These are phyloP conservation scores for Diaperis boleti DNA, from an alignment of 2,888 invertebrate genomes.

Conservation along the genomic window DNA sequence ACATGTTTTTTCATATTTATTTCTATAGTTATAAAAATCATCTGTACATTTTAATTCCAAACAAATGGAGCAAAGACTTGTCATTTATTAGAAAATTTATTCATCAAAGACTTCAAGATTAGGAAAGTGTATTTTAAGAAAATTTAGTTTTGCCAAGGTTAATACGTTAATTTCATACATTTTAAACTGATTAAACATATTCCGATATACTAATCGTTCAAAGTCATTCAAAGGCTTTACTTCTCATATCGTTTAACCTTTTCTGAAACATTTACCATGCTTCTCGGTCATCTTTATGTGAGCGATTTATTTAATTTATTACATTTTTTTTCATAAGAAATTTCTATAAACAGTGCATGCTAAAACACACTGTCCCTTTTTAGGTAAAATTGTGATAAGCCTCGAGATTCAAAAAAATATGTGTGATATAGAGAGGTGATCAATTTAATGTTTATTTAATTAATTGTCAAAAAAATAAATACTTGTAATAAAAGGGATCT, in stretches of 20 bases:
- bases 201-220: conserved; percentile 23
- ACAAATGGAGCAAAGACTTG: conserved; percentile 12
- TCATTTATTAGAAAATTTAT: conserved; percentile 26
- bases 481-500: conserved; percentile 14
- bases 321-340: conserved; percentile 20
- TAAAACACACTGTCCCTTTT: conserved; percentile 24
- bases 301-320: conserved; percentile 22
- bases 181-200: conserved; percentile 25
- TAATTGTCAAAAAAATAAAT: conserved; percentile 14
- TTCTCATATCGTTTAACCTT: conserved; percentile 25
- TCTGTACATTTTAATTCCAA: conserved; percentile 15
- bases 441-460: conserved; percentile 27
- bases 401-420: conserved; percentile 21
- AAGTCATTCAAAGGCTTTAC: conserved; percentile 21
- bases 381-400: conserved; percentile 22
- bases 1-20: conserved; percentile 15
- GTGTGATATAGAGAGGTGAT: conserved; percentile 23
- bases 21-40: too few relatives aligned
- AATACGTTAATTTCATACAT: conserved; percentile 28
- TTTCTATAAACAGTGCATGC: conserved; percentile 18
- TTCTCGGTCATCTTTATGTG: conserved; percentile 19
- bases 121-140: conserved; percentile 23
- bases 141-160: conserved; percentile 28
- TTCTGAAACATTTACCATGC: too few relatives aligned
- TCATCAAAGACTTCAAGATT: conserved; percentile 25